Conservation (phyloP, 2,113 vertebrate genomes). For the Lamprotornis superbus region DNA sequence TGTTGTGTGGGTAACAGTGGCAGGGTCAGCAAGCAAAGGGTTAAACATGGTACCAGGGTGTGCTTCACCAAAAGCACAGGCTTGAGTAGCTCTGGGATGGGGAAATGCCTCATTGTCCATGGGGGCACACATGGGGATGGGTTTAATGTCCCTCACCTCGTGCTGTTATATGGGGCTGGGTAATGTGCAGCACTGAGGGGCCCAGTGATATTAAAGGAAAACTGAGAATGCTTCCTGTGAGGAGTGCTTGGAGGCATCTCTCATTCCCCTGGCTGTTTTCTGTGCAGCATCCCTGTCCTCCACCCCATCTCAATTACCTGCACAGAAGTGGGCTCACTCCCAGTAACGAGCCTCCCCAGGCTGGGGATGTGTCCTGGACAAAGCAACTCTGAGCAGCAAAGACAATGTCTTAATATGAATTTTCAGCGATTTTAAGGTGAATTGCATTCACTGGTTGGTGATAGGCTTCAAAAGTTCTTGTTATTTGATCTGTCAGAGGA, state of each 20-base stretch:
- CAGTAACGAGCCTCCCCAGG: neutral
- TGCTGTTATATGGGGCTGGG: neutral
- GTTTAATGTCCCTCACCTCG: neutral
- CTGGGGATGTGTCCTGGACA: neutral
- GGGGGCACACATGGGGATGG: accelerated
- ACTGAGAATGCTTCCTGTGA: neutral
- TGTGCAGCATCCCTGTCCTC: neutral
- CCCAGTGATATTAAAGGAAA: neutral
- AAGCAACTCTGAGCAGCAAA: neutral
- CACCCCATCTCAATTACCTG: accelerated
- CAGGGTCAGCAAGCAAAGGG: neutral
- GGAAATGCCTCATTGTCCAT: accelerated
- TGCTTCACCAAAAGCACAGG: accelerated
- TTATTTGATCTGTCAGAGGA: neutral
- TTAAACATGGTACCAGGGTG: accelerated
- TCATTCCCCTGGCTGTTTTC: neutral
- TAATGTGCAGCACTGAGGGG: neutral
- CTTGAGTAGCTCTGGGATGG: accelerated
- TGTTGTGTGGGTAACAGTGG: accelerated
- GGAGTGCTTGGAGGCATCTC: neutral
- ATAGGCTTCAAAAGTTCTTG: neutral
- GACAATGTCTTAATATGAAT: neutral
- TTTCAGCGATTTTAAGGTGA: neutral
- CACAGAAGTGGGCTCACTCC: neutral
- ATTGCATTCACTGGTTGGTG: neutral